Base-by-base conservation (phyloP, 2,797 vertebrate species). In the Borostomias antarcticus region DNA sequence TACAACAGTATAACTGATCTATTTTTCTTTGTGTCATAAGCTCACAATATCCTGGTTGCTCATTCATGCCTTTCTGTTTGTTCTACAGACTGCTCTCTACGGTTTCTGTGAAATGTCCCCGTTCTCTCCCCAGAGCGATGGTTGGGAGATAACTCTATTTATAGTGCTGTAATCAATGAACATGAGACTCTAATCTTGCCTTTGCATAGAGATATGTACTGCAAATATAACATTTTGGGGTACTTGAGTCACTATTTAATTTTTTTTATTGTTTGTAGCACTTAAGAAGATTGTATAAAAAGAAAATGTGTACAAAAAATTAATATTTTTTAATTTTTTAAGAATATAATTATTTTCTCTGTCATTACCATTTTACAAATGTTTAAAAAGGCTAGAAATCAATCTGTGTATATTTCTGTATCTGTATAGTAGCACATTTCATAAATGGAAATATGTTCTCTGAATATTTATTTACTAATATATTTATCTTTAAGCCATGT, bases 401-500 rank as follows among this genome's bases (percentile, higher is more conserved):
- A 90, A 94, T 93, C 88, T 93, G 92, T 96, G 93, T 97, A 96
- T 95, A 97, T 97, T 91, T 96, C 93, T 95, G 93, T 96, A 93
- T 94, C 90, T 98, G 94, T 96, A 96, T 95, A 97, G 95, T 93
- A 96, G 94, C 95, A 95, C 96, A 95, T 97, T 98, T 98, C 97
- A 98, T 95, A 93, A 97, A 98, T 96, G 97, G 96, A 98, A 98
- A 94, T 95, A 98, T 96, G 97, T 98, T 98, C 97, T 99, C 97
- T 94, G 95, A 98, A 98, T 99, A 99, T 99, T 98, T 99, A 99
- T 99, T 99, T 96, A 98, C 96, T 98, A 99, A 99, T 99, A 99
- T 99, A 99, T 99, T 99, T 99, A 99, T 98, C 95, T 96, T 89
- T 95, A 98, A 98, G 96, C 95, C 95, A 96, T 96, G 95, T 96